A percentile compares a stretch with the other conserved stretches of the same genome.
Evolutionary conservation across 2,797 vertebrate genomes (phyloP).

Genomic region (Arvicola amphibius): DNA sequence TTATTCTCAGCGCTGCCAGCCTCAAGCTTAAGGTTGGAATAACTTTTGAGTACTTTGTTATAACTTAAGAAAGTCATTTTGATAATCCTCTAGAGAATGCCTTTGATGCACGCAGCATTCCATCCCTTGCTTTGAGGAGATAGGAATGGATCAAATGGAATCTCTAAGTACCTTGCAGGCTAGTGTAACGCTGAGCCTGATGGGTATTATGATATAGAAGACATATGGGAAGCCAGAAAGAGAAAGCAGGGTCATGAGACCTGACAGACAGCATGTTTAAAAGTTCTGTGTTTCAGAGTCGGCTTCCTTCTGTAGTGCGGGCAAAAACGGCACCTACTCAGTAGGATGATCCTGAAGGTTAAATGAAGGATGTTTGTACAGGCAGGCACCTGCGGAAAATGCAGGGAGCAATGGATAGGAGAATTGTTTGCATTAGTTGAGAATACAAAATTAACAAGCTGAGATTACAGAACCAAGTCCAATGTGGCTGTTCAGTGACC

Average conservation of each 20-base stretch:
- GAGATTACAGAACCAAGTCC: background rate
- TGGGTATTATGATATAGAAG: background rate
- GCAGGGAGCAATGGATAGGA: too few species aligned
- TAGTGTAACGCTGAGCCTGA: accelerated
- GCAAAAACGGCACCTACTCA: background rate
- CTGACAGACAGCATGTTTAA: background rate
- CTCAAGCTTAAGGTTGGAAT: conserved; percentile 49
- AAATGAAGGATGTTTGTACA: background rate
- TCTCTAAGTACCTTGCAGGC: background rate
- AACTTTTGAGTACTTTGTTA: background rate
- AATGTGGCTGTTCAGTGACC: too few species aligned
- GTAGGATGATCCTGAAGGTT: background rate
- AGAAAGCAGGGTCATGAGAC: background rate
- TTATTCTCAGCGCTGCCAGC: background rate
- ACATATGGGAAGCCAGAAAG: background rate
- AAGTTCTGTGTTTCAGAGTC: background rate
- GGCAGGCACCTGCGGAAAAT: accelerated
- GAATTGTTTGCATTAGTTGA: background rate
- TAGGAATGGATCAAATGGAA: background rate
- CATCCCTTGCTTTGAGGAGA: background rate
- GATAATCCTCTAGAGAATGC: background rate
- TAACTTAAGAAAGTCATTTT: conserved; percentile 35
- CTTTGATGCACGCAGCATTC: background rate
- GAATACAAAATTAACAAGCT: background rate
- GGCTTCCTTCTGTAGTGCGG: background rate